phyloP scores from a whole-genome alignment of 2,797 vertebrate species.

The Chanos chanos region DNA sequence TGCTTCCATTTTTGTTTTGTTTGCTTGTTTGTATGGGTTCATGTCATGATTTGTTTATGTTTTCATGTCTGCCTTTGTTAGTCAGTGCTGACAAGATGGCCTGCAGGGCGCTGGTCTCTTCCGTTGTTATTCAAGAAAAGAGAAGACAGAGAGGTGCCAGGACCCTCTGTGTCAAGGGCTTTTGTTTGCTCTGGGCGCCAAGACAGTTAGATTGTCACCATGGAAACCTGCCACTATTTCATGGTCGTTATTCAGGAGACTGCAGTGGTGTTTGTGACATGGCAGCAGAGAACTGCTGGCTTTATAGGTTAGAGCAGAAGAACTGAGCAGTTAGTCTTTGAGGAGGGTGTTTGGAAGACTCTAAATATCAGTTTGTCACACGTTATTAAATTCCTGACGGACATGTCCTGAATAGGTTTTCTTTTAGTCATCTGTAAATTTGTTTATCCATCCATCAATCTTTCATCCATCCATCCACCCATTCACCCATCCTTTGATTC shows the following conservation, averaged over 20 bases:
- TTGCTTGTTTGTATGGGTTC: neutral
- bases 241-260: no score
- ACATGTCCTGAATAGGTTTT: no score
- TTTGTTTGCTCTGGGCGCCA: no score
- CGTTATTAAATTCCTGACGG: no score
- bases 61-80: neutral
- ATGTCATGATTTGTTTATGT: neutral
- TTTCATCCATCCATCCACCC: no score
- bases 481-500: no score
- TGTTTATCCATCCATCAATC: no score
- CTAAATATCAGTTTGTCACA: constrained; percentile 17
- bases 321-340: constrained; percentile 11
- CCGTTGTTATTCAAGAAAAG: constrained; percentile 20
- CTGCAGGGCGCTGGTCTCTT: constrained; percentile 10
- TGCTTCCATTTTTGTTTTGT: constrained; percentile 10
- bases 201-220: no score
- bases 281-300: neutral
- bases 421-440: no score
- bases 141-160: constrained; percentile 17
- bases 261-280: neutral
- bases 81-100: constrained; percentile 4
- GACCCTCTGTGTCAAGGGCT: no score
- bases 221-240: no score
- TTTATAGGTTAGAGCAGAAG: neutral
- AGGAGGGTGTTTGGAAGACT: constrained; percentile 18